A percentile compares a stretch with the other conserved stretches of the same genome.
Conservation (phyloP, 2,797 vertebrate species). For the Argya squamiceps region DNA sequence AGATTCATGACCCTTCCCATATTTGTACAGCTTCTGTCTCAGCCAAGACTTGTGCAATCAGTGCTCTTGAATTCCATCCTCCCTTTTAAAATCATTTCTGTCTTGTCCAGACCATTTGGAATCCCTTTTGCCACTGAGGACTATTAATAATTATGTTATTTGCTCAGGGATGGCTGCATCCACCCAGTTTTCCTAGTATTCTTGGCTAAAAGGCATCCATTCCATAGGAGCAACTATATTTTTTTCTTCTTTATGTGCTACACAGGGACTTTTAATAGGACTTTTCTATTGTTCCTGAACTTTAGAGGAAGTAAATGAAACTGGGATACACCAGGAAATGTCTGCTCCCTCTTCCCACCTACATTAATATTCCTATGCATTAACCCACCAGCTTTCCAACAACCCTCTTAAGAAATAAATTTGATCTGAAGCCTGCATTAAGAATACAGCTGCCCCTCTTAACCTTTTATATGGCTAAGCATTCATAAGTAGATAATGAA, state of each 20-base stretch:
- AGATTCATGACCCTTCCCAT: not conserved
- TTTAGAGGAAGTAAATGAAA: not conserved
- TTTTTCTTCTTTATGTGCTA: not conserved
- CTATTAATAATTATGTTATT: not conserved
- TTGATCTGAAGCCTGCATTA: not conserved
- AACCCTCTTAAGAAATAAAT: not conserved
- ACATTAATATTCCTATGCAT: not conserved
- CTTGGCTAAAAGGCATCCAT: not conserved
- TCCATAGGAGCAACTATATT: rapidly evolving
- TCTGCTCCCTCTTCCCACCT: not conserved
- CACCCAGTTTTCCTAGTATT: not conserved
- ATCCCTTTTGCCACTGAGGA: not conserved
- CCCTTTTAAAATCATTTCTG: not conserved
- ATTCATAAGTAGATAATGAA: not conserved
- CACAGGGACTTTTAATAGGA: not conserved
- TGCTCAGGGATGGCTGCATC: not conserved
- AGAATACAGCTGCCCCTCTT: not conserved
- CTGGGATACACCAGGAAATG: not conserved
- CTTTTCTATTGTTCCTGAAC: not conserved
- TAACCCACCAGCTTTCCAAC: not conserved
- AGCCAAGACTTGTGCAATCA: not conserved
- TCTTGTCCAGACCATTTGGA: not conserved
- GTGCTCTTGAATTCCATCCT: not conserved
- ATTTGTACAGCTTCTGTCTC: not conserved
- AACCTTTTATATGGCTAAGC: not conserved